A percentile compares a stretch with the other conserved stretches of the same genome.
phyloP scores from a whole-genome alignment of 2,888 invertebrate species.

The Nemotelus pantherinus region DNA sequence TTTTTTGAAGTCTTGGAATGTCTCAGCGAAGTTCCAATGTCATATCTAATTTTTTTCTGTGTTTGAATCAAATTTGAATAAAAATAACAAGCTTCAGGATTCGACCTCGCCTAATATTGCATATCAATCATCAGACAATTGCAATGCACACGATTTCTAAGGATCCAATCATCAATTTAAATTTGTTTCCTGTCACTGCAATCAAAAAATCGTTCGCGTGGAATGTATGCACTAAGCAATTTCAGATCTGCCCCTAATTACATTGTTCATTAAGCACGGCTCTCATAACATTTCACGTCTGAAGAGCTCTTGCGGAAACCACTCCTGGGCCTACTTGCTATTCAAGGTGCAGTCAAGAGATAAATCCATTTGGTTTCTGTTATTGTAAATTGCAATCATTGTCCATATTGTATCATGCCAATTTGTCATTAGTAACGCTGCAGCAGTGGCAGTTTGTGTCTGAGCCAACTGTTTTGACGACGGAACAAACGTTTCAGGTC shows the following conservation, averaged over 20 bases:
- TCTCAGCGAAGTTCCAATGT: no score
- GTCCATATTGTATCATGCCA: constrained; percentile 36
- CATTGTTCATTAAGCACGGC: neutral
- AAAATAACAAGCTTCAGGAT: no score
- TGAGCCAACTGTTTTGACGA: constrained; percentile 19
- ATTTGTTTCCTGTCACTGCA: no score
- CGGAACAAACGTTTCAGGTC: constrained; percentile 12
- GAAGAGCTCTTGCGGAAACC: neutral
- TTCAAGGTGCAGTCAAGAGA: constrained; percentile 14
- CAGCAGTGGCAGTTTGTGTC: neutral
- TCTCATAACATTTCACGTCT: neutral
- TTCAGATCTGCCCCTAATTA: neutral
- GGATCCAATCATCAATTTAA: no score
- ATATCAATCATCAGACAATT: no score
- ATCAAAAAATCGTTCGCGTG: no score
- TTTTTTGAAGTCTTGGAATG: no score
- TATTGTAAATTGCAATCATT: constrained; percentile 38
- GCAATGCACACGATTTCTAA: no score
- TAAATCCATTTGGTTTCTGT: constrained; percentile 8
- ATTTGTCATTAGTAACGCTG: neutral
- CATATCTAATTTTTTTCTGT: no score
- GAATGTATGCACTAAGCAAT: no score
- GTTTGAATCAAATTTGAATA: no score
- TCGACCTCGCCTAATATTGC: no score
- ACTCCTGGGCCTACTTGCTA: neutral